Conservation (phyloP, 1,140 invertebrate species). For the Ips nitidus region DNA sequence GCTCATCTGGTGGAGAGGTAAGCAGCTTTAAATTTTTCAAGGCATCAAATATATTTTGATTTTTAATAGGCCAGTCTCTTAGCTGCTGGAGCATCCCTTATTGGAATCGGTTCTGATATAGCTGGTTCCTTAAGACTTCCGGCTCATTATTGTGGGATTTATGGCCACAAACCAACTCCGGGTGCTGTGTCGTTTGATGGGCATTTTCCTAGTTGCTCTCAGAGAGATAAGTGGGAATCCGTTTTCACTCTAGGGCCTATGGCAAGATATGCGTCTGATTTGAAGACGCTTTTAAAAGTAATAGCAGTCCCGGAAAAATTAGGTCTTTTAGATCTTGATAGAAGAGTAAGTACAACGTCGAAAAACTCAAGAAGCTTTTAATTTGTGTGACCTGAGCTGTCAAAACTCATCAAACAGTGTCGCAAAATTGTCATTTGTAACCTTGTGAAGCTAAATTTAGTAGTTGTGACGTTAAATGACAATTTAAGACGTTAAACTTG, state of each 20-base stretch:
- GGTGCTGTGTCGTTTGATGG: constrained; percentile 61
- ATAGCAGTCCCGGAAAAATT: constrained; percentile 39
- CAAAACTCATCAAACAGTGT: no score
- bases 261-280: constrained; percentile 72
- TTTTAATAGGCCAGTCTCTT: constrained; percentile 62
- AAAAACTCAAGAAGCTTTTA: background rate
- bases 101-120: constrained; percentile 83
- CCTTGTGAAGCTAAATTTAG: no score
- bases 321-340: constrained; percentile 35
- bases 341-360: constrained; percentile 33
- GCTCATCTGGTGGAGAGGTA: constrained; percentile 78
- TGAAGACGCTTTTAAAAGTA: constrained; percentile 70
- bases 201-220: constrained; percentile 43
- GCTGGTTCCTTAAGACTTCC: constrained; percentile 83
- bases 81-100: constrained; percentile 71
- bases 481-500: no score
- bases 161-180: constrained; percentile 78
- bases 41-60: constrained; percentile 1
- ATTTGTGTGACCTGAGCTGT: no score
- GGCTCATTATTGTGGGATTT: constrained; percentile 83
- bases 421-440: no score
- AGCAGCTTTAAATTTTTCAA: constrained; percentile 11
- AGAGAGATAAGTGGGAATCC: constrained; percentile 40
- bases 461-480: no score
- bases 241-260: constrained; percentile 76